Evolutionary conservation across 2,888 invertebrate species (phyloP).

Genomic region (Flexamia atlantica): DNA sequence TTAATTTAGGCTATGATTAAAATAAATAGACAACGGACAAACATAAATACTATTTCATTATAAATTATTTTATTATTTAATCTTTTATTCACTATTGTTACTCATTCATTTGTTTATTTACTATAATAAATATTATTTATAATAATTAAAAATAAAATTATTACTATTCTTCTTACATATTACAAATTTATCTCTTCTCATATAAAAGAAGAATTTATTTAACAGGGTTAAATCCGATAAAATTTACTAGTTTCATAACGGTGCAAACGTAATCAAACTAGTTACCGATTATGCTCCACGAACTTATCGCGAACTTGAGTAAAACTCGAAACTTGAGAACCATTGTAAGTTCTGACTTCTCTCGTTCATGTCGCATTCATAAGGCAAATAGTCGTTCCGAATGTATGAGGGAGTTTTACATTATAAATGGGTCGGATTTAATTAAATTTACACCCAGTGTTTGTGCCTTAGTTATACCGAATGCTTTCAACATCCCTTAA

Average conservation of each 20-base stretch:
- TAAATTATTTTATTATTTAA: too few species aligned
- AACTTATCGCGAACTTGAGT: slow-evolving; percentile 13
- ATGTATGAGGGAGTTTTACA: slow-evolving; percentile 29
- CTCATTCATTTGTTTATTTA: too few species aligned
- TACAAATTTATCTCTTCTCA: too few species aligned
- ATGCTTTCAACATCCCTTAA: not conserved
- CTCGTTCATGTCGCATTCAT: slow-evolving; percentile 20
- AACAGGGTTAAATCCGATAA: too few species aligned
- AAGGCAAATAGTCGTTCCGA: slow-evolving; percentile 23
- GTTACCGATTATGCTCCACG: slow-evolving; percentile 11
- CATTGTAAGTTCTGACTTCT: slow-evolving; percentile 14
- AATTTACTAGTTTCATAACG: not conserved
- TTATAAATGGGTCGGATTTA: slow-evolving; percentile 31
- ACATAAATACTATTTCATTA: too few species aligned
- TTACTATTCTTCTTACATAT: too few species aligned
- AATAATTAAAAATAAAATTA: too few species aligned
- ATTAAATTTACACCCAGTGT: slow-evolving; percentile 4
- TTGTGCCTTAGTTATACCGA: not conserved
- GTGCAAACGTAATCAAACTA: slow-evolving; percentile 15
- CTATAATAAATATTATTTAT: too few species aligned
- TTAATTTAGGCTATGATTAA: too few species aligned
- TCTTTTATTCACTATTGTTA: too few species aligned
- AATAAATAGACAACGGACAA: too few species aligned
- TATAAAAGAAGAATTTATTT: too few species aligned
- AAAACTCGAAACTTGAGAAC: slow-evolving; percentile 18